Base-by-base conservation (phyloP, 2,888 invertebrate species). In the Sphaerophoria taeniata region DNA sequence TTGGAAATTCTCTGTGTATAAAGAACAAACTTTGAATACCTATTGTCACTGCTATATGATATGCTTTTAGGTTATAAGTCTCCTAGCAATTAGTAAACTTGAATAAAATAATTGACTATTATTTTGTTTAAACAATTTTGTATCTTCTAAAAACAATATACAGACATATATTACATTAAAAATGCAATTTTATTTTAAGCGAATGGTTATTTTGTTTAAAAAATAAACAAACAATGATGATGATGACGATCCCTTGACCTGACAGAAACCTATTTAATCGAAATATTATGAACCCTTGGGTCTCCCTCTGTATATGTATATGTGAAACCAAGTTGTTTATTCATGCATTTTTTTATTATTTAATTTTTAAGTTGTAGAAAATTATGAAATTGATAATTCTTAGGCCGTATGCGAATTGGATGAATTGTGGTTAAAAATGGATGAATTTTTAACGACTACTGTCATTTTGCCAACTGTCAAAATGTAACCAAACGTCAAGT, bases 1-100 rank as follows among this genome's bases (percentile, higher is more conserved):
- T 74, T 61, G 67, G 71, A 75, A 75, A 84, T 75, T 47, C 49
- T 39, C 72, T 49, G 75, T 84, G 75, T 84, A 75, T 69, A 75
- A 16, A 47, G 51, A 49, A 72, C 61, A 51, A 49, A n/a, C 24
- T 36, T 76, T 72, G 60, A 67, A 72, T 67, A 77, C 67, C 75
- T 79, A 75, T 69, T 79, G 79, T 79, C 79, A 84, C 72, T 84
- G 84, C 84, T 84, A 79, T 84, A 79, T 61, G 34, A 84, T 72
- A 84, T 79, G 79, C 79, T 79, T 61, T 47, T 84, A 84, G 79
- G 34, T 79, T 31, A 56, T 84, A 84, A 79, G 79, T 84, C 75
- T 63, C 49, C 69, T 79, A 83, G 78, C 78, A 70, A 45, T 83
- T 83, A 84, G 84, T 69, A 61, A 61, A 79, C 75, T 76, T 24